A percentile compares a stretch with the other conserved stretches of the same genome.
Evolutionary conservation across 92 coral and sea anemone genomes (phyloP).

Genomic region (Galaxea fascicularis): DNA sequence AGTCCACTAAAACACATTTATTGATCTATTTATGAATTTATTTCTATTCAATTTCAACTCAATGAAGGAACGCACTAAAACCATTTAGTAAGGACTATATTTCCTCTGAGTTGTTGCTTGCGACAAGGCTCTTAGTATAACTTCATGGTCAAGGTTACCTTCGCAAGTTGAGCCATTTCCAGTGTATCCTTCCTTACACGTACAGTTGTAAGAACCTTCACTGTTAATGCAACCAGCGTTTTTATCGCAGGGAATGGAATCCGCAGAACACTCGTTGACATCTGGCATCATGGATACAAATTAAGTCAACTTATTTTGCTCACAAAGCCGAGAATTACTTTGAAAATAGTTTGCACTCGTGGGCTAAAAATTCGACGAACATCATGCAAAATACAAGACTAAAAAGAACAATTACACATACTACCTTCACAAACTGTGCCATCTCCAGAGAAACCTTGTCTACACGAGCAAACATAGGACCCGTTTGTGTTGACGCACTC

Average conservation of each 20-base stretch:
- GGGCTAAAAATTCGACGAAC: no score
- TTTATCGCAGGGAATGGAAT: slow-evolving; percentile 30
- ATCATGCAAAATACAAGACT: no score
- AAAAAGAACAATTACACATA: no score
- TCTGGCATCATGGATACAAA: not conserved
- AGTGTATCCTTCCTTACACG: slow-evolving; percentile 64
- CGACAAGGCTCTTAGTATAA: no score
- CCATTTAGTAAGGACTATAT: no score
- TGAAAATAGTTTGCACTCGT: no score
- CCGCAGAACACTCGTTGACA: slow-evolving; percentile 51
- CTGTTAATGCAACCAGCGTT: slow-evolving; percentile 65
- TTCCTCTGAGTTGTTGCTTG: no score
- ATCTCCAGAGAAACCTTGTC: slow-evolving; percentile 28
- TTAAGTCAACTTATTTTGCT: not conserved
- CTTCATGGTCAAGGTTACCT: slow-evolving; percentile 3
- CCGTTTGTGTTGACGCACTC: slow-evolving; percentile 42
- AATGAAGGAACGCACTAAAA: no score
- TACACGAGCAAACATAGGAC: slow-evolving; percentile 37
- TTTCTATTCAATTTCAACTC: no score
- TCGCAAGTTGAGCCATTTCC: slow-evolving; percentile 63
- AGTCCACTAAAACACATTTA: no score
- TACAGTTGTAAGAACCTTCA: slow-evolving; percentile 70
- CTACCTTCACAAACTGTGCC: slow-evolving; percentile 20
- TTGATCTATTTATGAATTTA: no score
- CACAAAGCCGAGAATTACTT: no score